Evolutionary conservation across 2,113 vertebrate genomes (phyloP), one percentile per base, ranked within the genome.

Genomic region (Nothocercus julius): DNA sequence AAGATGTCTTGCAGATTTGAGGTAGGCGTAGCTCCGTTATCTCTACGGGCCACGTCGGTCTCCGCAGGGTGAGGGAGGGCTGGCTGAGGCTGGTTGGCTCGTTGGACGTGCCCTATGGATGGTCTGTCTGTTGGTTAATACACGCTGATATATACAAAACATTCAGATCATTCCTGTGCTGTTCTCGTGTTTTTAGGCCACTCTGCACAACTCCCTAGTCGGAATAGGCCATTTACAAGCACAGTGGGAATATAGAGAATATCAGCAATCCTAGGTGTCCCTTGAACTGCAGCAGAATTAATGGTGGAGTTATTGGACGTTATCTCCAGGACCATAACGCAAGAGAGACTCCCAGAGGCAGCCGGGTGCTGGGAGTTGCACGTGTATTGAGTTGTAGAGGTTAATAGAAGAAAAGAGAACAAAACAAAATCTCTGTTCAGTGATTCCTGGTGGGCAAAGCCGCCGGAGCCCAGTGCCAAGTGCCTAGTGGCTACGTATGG

Each of bases 401-500:
- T 74, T 19, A 27, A 49, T 89, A 90, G n/a, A 25, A 1, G 54
- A 27, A 9, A 54, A 38, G 8, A 86, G 10, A 45, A 38, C 11
- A 69, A 47, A 38, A 78, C 30, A 9, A 66, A n/a, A 18, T n/a
- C 36, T 68, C 36, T 51, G 13, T 54, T 42, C 24, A 42, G 12
- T 36, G 21, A 24, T 40, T 63, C 32, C 59, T 36, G 34, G 28
- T 63, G 80, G 36, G 15, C 58, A 38, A 42, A 61, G 63, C 28
- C 2, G 2, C 16, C 10, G 28, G 44, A 64, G 49, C 38, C 45
- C 25, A 8, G 47, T 0, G 0, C 25, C 25, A 11, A 0, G 0
- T 7, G 30, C 51, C 59, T 5, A 27, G 13, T 7, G 13, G 11
- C 5, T 36, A 6, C 7, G 13, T 42, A 13, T 13, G 40, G 40